A percentile compares a stretch with the other conserved stretches of the same genome.
These are phyloP conservation scores for Apotomis betuletana DNA, from an alignment of 2,888 invertebrate species.

Conservation along the genomic window DNA sequence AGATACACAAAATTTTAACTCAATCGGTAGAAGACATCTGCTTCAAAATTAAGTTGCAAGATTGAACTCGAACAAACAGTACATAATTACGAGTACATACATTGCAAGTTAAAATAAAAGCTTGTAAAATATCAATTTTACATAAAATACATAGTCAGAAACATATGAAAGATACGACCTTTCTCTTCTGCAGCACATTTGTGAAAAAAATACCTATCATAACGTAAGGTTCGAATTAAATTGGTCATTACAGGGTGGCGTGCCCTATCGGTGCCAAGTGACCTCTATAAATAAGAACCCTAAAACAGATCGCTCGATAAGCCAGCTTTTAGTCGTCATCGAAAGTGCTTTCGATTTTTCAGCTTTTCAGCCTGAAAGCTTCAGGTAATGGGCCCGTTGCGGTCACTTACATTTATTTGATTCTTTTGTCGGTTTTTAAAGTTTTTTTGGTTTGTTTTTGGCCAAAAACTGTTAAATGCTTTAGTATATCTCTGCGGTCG, in stretches of 20 bases:
- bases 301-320: constrained; percentile 65
- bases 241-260: constrained; percentile 38
- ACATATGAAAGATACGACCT: no score
- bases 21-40: no score
- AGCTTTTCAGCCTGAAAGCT: constrained; percentile 42
- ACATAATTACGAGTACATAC: no score
- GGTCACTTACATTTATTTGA: constrained; percentile 25
- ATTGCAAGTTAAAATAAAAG: no score
- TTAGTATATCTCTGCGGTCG: no score
- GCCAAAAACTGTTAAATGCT: not conserved
- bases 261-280: constrained; percentile 46
- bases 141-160: no score
- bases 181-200: no score
- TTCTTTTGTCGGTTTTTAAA: constrained; percentile 15
- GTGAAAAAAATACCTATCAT: constrained; percentile 4
- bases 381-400: constrained; percentile 24
- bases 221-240: constrained; percentile 24
- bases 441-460: not conserved
- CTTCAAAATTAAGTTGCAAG: no score
- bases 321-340: constrained; percentile 58
- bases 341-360: constrained; percentile 51
- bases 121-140: no score
- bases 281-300: constrained; percentile 67
- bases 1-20: no score
- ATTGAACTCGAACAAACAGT: no score